These are phyloP conservation scores for Alca torda DNA, from an alignment of 2,797 vertebrate genomes.

Conservation along the genomic window DNA sequence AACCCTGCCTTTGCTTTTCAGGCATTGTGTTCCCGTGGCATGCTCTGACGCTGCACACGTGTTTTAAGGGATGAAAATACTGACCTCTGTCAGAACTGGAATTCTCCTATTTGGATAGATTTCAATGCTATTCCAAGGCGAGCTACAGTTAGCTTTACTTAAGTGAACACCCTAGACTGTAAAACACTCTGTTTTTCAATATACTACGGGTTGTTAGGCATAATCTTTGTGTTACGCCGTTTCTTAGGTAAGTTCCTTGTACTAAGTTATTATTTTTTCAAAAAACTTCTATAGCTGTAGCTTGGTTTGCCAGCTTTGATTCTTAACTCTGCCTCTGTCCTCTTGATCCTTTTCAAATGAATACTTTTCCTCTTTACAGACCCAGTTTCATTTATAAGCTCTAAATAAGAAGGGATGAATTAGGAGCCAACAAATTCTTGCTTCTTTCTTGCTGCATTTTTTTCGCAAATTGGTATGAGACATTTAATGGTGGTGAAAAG, in stretches of 20 bases:
- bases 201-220: neutral
- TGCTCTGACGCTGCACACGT: neutral
- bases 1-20: neutral
- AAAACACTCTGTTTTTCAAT: neutral
- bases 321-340: constrained; percentile 12
- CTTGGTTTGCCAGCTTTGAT: constrained; percentile 8
- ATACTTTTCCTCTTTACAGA: constrained; percentile 13
- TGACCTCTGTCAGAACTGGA: neutral
- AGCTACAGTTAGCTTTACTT: neutral
- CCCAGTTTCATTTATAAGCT: constrained; percentile 14
- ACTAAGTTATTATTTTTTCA: neutral
- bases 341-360: constrained; percentile 23
- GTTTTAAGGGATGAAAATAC: neutral
- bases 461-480: neutral
- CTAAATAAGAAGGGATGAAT: neutral
- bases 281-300: neutral
- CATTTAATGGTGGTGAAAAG: neutral
- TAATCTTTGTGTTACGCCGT: neutral
- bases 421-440: neutral
- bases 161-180: neutral
- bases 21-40: neutral
- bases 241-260: neutral
- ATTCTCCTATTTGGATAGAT: neutral
- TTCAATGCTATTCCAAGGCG: neutral
- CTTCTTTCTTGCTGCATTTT: neutral